Percentiles rank a stretch among this genome's conserved stretches.
Conservation (phyloP, 2,113 vertebrate species). For the Eleginops maclovinus region DNA sequence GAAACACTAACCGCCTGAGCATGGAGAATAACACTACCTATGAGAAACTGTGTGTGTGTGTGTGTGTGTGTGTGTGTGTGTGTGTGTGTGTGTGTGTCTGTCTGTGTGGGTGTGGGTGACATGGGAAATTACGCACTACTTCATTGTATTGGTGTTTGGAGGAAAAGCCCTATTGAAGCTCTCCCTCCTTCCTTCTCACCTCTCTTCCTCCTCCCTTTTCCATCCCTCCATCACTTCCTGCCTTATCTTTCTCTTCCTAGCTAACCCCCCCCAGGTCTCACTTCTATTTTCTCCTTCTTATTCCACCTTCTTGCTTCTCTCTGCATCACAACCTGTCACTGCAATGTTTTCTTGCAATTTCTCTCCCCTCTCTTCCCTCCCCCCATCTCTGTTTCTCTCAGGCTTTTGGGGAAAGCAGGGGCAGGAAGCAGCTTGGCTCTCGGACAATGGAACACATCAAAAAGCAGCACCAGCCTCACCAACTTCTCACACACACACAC, state of each 20-base stretch:
- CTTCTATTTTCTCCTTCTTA: slow-evolving; percentile 18
- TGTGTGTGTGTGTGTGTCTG: slow-evolving; percentile 40
- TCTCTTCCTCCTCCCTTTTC: slow-evolving; percentile 70
- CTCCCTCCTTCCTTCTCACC: slow-evolving; percentile 76
- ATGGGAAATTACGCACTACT: slow-evolving; percentile 83
- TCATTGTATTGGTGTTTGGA: slow-evolving; percentile 83
- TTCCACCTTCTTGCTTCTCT: slow-evolving; percentile 31
- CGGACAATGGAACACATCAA: slow-evolving; percentile 88
- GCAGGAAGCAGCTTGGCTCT: slow-evolving; percentile 86
- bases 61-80: slow-evolving; percentile 36
- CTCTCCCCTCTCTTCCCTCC: slow-evolving; percentile 38
- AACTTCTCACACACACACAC: slow-evolving; percentile 65
- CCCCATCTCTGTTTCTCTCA: slow-evolving; percentile 65
- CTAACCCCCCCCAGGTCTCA: neutral
- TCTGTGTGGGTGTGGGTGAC: slow-evolving; percentile 51
- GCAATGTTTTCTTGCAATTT: slow-evolving; percentile 46
- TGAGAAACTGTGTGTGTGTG: slow-evolving; percentile 50
- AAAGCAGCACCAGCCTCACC: slow-evolving; percentile 82
- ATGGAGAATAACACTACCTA: slow-evolving; percentile 27
- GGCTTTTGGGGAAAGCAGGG: slow-evolving; percentile 71
- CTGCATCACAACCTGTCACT: slow-evolving; percentile 41
- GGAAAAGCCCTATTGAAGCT: slow-evolving; percentile 83
- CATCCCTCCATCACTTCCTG: slow-evolving; percentile 70
- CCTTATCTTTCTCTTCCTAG: slow-evolving; percentile 35
- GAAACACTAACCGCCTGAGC: slow-evolving; percentile 18